phyloP scores from a whole-genome alignment of 2,113 vertebrate genomes.

The Delphinus delphis region DNA sequence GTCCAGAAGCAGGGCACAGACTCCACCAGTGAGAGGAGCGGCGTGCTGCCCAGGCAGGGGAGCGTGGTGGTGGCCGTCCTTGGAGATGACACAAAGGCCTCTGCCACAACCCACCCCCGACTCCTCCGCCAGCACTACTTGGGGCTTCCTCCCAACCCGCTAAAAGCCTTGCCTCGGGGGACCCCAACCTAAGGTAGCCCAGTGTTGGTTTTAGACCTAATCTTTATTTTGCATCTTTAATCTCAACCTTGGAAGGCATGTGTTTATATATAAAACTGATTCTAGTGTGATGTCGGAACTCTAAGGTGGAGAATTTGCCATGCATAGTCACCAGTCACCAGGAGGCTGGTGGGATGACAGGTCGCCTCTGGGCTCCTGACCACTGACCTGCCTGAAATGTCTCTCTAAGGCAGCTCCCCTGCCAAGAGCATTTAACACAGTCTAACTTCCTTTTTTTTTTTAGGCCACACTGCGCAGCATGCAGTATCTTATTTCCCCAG shows the following conservation, averaged over 20 bases:
- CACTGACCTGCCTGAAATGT: background rate
- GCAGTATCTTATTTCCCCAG: too few relatives aligned
- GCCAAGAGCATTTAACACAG: background rate
- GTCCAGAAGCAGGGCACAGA: background rate
- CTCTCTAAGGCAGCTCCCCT: background rate
- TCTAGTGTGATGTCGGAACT: background rate
- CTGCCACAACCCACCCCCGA: background rate
- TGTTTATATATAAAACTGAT: background rate
- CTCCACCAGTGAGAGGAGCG: background rate
- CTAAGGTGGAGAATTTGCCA: background rate
- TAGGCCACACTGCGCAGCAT: too few relatives aligned
- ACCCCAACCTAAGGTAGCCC: background rate
- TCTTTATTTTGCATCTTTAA: background rate
- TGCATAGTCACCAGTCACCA: background rate
- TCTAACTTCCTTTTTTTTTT: background rate
- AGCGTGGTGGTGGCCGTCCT: background rate
- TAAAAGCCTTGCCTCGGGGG: background rate
- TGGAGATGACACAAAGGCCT: background rate
- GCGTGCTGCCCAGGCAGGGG: background rate
- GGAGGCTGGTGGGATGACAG: background rate
- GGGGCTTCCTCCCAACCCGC: background rate
- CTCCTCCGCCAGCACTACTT: background rate
- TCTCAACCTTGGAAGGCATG: background rate
- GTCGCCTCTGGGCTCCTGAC: background rate
- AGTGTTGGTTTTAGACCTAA: constrained; percentile 6